phyloP scores from a whole-genome alignment of 1,140 invertebrate species.

The Ceratosolen fusciceps region DNA sequence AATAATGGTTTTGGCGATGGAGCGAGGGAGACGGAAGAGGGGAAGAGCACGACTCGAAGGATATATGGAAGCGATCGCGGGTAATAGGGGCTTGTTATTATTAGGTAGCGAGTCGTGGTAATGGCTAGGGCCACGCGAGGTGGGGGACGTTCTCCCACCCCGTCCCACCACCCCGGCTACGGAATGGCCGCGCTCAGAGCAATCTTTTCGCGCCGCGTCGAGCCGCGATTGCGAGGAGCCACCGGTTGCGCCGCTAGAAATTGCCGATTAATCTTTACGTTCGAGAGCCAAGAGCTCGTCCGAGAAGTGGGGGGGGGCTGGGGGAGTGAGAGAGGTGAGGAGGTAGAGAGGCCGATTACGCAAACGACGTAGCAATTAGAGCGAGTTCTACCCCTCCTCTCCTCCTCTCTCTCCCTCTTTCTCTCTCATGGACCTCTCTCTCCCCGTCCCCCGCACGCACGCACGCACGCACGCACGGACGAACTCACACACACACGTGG shows the following conservation, averaged over 20 bases:
- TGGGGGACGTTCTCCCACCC: too few species aligned
- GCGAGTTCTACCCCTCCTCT: conserved; percentile 25
- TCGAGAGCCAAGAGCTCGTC: conserved; percentile 38
- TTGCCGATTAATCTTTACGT: conserved; percentile 65
- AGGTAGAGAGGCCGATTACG: conserved; percentile 64
- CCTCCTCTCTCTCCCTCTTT: conserved; percentile 60
- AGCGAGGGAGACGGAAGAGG: too few species aligned
- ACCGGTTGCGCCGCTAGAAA: conserved; percentile 64
- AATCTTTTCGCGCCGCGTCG: conserved; percentile 48
- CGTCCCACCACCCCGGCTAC: too few species aligned
- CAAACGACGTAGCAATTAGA: conserved; percentile 69
- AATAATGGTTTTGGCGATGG: too few species aligned
- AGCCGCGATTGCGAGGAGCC: conserved; percentile 55
- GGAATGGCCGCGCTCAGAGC: too few species aligned
- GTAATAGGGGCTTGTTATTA: background rate
- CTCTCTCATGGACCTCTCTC: too few species aligned
- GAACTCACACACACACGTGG: too few species aligned
- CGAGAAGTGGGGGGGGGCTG: background rate
- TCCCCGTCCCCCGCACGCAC: too few species aligned
- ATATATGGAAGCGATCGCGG: background rate
- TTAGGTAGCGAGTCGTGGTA: background rate
- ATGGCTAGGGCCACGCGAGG: conserved; percentile 11
- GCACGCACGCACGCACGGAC: too few species aligned
- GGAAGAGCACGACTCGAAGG: too few species aligned
- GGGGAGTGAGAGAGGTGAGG: conserved; percentile 11